A percentile compares a stretch with the other conserved stretches of the same genome.
phyloP scores from a whole-genome alignment of 2,888 invertebrate species.

The Oligia fasciuncula region DNA sequence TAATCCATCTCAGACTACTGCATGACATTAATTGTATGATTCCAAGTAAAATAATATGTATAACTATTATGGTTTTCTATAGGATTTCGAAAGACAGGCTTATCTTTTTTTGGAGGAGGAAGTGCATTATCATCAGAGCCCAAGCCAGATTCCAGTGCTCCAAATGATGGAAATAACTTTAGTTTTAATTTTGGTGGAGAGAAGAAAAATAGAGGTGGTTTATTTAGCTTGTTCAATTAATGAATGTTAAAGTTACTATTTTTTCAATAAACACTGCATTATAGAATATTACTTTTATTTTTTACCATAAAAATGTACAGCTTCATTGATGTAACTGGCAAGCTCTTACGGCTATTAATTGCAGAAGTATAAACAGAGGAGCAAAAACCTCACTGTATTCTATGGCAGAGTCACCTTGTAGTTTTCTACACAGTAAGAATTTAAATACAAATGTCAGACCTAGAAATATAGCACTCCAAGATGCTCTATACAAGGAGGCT shows the following conservation, averaged over 20 bases:
- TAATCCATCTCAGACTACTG: background rate
- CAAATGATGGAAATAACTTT: slow-evolving; percentile 74
- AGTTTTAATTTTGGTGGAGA: slow-evolving; percentile 83
- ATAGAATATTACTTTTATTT: slow-evolving; percentile 49
- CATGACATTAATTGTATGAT: background rate
- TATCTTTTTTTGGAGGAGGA: slow-evolving; percentile 82
- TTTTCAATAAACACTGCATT: slow-evolving; percentile 49
- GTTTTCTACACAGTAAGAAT: slow-evolving; percentile 96
- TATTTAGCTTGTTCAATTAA: slow-evolving; percentile 83
- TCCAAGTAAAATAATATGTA: background rate
- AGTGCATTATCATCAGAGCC: slow-evolving; percentile 67
- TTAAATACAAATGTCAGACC: slow-evolving; percentile 97
- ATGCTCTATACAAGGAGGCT: slow-evolving; percentile 94
- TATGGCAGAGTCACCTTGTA: slow-evolving; percentile 94
- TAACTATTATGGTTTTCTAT: slow-evolving; percentile 27
- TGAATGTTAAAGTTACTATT: background rate
- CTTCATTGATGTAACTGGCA: slow-evolving; percentile 94
- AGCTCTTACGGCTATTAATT: slow-evolving; percentile 97
- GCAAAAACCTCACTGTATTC: slow-evolving; percentile 98
- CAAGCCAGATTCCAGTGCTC: slow-evolving; percentile 69
- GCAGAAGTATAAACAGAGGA: slow-evolving; percentile 96
- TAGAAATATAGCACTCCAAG: slow-evolving; percentile 95
- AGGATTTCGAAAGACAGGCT: slow-evolving; percentile 82
- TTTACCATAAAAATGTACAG: slow-evolving; percentile 51
- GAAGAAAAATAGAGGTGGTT: slow-evolving; percentile 81